Base-by-base conservation (phyloP, 2,888 invertebrate species). In the Eledona agricola region DNA sequence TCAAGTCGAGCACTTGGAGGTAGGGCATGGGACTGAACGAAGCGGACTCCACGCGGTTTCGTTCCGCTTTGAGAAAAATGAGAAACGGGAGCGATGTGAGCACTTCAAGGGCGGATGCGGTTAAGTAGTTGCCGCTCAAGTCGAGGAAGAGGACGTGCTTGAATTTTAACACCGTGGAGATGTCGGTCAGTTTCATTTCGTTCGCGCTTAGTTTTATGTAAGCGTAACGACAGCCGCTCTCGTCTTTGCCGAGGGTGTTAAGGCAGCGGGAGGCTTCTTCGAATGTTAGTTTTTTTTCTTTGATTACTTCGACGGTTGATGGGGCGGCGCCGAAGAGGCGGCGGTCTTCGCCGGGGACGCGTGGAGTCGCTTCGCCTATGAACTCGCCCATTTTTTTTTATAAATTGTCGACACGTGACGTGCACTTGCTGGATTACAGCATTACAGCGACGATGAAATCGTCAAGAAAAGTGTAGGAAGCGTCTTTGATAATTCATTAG, bases 1-100 rank as follows among this genome's bases (percentile, higher is more conserved):
- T 83, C 59, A 85, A 59, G 13, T 80, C 78, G 3, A 85, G 70
- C 0, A 83, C 81, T 80, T 85, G 85, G n/a, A 85, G 76, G 59
- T 81, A 84, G 40, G 78, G 78, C 76, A 81, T 80, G 42, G 72
- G 74, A 4, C 76, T 77, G 28, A 85, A 70, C 9, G 73, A 78
- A 0, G 78, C 80, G 0, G 81, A 81, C 4, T 70, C 66, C 0
- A 84, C 62, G 3, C 69, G 57, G 64, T 86, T 86, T 7, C 78
- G 71, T 57, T 84, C 82, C 0, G 83, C 84, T 26, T 81, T 81
- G 7, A 86, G 73, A 11, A 82, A 73, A 1, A 85, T 66, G 43
- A 86, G 69, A 62, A 75, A 82, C 0, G 82, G 83, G 62, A 85
- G 73, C 15, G 77, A 71, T 0, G 78, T 68, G 2, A 85, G 65